These are phyloP conservation scores for Papilio gigon DNA, from an alignment of 2,888 invertebrate genomes.

Conservation along the genomic window DNA sequence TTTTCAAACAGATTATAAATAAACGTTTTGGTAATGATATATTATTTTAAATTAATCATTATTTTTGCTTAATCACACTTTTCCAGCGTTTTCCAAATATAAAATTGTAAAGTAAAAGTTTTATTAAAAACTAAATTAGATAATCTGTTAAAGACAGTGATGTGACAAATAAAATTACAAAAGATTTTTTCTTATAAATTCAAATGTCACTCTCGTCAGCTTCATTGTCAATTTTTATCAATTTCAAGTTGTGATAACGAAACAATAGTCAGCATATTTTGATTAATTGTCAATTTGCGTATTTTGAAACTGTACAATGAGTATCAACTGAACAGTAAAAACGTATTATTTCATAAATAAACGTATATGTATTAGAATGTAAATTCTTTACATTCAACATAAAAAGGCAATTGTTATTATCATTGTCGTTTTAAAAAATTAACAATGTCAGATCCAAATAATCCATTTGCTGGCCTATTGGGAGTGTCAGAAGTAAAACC, in stretches of 20 bases:
- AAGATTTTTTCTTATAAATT: constrained; percentile 31
- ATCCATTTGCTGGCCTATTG: constrained; percentile 74
- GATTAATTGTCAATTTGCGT: constrained; percentile 39
- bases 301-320: constrained; percentile 28
- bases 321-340: constrained; percentile 24
- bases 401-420: constrained; percentile 44
- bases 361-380: constrained; percentile 41
- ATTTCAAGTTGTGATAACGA: constrained; percentile 48
- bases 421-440: constrained; percentile 43
- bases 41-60: background rate
- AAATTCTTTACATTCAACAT: constrained; percentile 41
- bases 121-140: background rate
- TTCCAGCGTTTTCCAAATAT: background rate
- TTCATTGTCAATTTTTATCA: constrained; percentile 45
- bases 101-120: background rate
- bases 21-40: background rate
- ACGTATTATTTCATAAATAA: background rate
- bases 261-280: constrained; percentile 47
- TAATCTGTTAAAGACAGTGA: constrained; percentile 16
- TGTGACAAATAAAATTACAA: constrained; percentile 13
- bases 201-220: constrained; percentile 35
- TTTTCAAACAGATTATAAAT: constrained; percentile 9
- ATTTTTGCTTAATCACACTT: background rate
- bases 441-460: constrained; percentile 72
- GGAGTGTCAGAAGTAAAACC: constrained; percentile 61